These are phyloP conservation scores for Caenorhabditis elegans DNA, from an alignment of 1,140 invertebrate species.

Conservation along the genomic window WBcel235 BX284605.5:13242501-13243000, in stretches of 20 bases:
- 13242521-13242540: too few relatives aligned
- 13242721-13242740: conserved; percentile 27
- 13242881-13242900: background rate
- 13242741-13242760: too few relatives aligned
- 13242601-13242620: conserved; percentile 8
- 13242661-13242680: background rate
- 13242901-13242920: background rate
- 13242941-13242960: too few relatives aligned
- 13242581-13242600: conserved; percentile 29
- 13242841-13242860: conserved; percentile 1
- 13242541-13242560: conserved; percentile 7
- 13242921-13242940: too few relatives aligned
- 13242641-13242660: conserved; percentile 25
- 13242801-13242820: background rate
- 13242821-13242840: conserved; percentile 5
- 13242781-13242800: background rate
- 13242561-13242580: conserved; percentile 2
- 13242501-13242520: too few relatives aligned
- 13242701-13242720: conserved; percentile 17
- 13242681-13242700: background rate
- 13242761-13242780: conserved; percentile 17
- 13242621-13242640: conserved; percentile 33
- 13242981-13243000: too few relatives aligned
- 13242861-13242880: too few relatives aligned
- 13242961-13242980: too few relatives aligned